These are phyloP conservation scores for Macrosteles quadrilineatus DNA, from an alignment of 1,140 invertebrate genomes.

Conservation along the genomic window DNA sequence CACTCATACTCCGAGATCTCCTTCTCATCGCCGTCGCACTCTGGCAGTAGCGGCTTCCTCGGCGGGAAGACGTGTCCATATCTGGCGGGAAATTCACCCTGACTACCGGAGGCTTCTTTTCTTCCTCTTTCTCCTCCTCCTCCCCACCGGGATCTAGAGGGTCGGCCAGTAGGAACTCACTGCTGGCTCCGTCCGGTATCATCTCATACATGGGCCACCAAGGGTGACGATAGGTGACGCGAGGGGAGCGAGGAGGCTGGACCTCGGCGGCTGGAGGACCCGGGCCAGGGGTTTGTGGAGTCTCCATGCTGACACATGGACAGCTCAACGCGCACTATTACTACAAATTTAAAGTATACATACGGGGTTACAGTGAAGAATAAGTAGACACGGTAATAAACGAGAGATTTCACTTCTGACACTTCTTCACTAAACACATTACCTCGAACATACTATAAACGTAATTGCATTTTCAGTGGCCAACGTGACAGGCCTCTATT, in stretches of 20 bases:
- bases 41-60: conserved; percentile 50
- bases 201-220: conserved; percentile 33
- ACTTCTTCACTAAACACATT: too few relatives aligned
- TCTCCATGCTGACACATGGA: background rate
- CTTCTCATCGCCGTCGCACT: conserved; percentile 53
- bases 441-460: too few relatives aligned
- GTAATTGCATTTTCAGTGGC: too few relatives aligned
- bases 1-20: conserved; percentile 74
- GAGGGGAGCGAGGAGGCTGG: background rate
- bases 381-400: too few relatives aligned
- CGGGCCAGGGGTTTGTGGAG: background rate
- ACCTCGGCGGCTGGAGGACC: background rate
- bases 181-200: conserved; percentile 27
- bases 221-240: conserved; percentile 16
- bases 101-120: conserved; percentile 44
- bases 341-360: too few relatives aligned
- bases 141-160: conserved; percentile 6
- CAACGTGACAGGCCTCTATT: too few relatives aligned
- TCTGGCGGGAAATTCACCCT: conserved; percentile 72
- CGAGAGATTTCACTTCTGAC: too few relatives aligned
- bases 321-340: too few relatives aligned
- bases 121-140: conserved; percentile 20
- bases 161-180: conserved; percentile 29
- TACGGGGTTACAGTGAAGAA: too few relatives aligned
- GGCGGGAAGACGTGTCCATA: conserved; percentile 59